Evolutionary conservation across 1,140 invertebrate genomes (phyloP), one percentile per base, ranked within the genome.

Genomic region (Hirudo medicinalis): DNA sequence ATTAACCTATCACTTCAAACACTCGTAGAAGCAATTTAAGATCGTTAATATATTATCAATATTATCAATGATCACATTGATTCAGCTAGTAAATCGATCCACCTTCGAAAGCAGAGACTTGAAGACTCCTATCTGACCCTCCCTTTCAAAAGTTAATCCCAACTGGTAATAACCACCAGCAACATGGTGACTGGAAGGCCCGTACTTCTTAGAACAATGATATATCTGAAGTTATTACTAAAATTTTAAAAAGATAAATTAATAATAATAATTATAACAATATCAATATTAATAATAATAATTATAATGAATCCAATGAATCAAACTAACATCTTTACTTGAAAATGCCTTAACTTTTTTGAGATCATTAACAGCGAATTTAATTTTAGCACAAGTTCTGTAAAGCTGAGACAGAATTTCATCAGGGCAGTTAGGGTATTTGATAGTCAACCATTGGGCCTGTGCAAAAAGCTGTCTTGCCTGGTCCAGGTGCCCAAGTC

Each of bases 351-450:
- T 63, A 32, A 63, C 57, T 63, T 63, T 63, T 25, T 3, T 1
- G 29, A 63, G 29, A 11, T 63, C 29, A n/a, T 32, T 32, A 13
- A 63, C 8, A 11, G 29, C 57, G 57, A 63, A 63, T 25, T 63
- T 63, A 63, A 63, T 63, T 63, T 63, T 63, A 32, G 57, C 57
- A 63, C 22, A 32, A 63, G 57, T 63, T 22, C 57, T 22, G 29
- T 63, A 63, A 22, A 63, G 29, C 22, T 63, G 57, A 63, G 57
- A 63, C 8, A 63, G 19, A 22, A 32, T 63, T 63, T 63, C 57
- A 63, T 63, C 57, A 13, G 57, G 57, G 29, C 57, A 63, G 19
- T 22, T 25, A 2, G 29, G 22, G 8, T 22, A 22, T 63, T 32
- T 32, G 9, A 25, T 63, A 25, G 57, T 63, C 57, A 63, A 25